Conservation (phyloP, 92 coral and sea anemone genomes). For the Blastomussa wellsi region DNA sequence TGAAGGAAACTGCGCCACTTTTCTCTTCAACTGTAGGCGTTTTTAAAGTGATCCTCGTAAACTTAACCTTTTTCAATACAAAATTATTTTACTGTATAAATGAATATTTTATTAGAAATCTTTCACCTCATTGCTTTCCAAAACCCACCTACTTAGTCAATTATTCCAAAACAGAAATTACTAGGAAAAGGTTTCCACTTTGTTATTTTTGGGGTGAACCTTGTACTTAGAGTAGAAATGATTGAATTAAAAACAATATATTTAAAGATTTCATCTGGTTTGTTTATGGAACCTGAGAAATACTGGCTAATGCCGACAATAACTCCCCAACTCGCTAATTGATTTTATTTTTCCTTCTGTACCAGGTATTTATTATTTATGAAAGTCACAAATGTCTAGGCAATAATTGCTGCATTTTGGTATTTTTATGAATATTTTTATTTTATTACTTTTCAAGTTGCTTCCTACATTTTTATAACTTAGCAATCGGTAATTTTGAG, state of each 20-base stretch:
- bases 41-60: neutral
- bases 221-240: neutral
- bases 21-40: neutral
- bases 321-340: neutral
- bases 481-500: neutral
- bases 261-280: neutral
- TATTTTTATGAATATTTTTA: neutral
- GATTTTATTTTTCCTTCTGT: slow-evolving; percentile 4
- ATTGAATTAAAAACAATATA: neutral
- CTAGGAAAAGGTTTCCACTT: neutral
- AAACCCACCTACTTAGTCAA: slow-evolving; percentile 4
- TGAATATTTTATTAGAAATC: slow-evolving; percentile 40
- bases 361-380: slow-evolving; percentile 32
- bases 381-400: slow-evolving; percentile 16
- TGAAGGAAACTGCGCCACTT: neutral
- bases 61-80: neutral
- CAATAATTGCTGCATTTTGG: neutral
- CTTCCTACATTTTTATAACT: neutral
- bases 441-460: neutral
- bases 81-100: slow-evolving; percentile 4
- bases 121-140: slow-evolving; percentile 12
- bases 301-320: neutral
- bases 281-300: neutral
- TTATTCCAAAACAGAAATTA: slow-evolving; percentile 9
- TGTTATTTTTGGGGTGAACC: neutral